phyloP scores from a whole-genome alignment of 2,888 invertebrate species.

The Cyclophora punctaria region DNA sequence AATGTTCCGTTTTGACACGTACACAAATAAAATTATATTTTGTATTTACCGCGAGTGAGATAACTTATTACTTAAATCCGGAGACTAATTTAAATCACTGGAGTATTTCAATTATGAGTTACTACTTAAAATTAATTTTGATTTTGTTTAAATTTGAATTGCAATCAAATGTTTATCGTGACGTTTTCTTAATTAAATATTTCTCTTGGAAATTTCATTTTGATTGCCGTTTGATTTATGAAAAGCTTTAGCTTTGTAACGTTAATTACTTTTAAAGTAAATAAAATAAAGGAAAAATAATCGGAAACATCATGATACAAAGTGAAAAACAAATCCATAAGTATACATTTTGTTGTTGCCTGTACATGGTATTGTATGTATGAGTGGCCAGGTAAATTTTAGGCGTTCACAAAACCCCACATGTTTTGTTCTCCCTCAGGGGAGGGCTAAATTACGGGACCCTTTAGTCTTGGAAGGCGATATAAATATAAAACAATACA shows the following conservation, averaged over 20 bases:
- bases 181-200: too few species aligned
- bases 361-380: constrained; percentile 13
- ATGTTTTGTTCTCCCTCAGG: constrained; percentile 30
- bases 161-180: constrained; percentile 1
- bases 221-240: too few species aligned
- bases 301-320: too few species aligned
- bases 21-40: constrained; percentile 12
- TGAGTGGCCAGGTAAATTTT: constrained; percentile 33
- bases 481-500: constrained; percentile 54
- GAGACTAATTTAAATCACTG: constrained; percentile 5
- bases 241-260: too few species aligned
- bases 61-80: constrained; percentile 8
- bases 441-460: constrained; percentile 40
- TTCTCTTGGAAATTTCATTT: background rate
- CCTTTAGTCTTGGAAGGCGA: constrained; percentile 41
- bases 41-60: constrained; percentile 5
- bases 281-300: too few species aligned
- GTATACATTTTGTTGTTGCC: background rate
- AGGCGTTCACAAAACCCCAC: constrained; percentile 22
- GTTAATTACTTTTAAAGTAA: too few species aligned
- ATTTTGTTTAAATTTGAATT: constrained; percentile 3
- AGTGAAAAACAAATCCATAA: background rate
- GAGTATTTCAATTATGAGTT: constrained; percentile 3
- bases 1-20: constrained; percentile 18
- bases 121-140: constrained; percentile 2